Evolutionary conservation across 2,113 vertebrate species (phyloP).

Genomic region (Choloepus hoffmanni): DNA sequence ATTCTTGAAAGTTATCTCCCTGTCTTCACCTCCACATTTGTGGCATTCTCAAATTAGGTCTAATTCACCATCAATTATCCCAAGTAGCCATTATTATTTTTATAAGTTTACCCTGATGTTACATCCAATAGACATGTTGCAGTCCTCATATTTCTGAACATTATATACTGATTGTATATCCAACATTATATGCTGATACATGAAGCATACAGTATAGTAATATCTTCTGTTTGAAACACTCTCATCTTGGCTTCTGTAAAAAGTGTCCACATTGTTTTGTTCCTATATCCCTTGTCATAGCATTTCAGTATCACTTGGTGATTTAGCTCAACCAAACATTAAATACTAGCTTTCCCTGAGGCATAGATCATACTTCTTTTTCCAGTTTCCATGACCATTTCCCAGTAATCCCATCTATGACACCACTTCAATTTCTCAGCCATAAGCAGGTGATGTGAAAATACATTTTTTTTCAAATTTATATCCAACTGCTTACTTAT

Average conservation of each 20-base stretch:
- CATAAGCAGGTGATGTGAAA: background rate
- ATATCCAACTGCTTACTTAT: background rate
- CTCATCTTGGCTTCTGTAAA: background rate
- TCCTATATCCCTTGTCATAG: rapidly evolving
- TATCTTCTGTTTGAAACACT: background rate
- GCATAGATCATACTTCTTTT: background rate
- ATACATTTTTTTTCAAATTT: background rate
- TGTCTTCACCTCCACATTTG: background rate
- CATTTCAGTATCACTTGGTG: background rate
- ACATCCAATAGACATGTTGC: background rate
- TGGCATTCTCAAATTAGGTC: background rate
- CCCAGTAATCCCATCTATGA: background rate
- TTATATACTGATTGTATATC: background rate
- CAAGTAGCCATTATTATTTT: background rate
- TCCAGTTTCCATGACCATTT: background rate
- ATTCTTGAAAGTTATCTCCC: background rate
- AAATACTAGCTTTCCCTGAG: background rate
- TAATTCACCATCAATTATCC: background rate
- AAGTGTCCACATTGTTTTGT: background rate
- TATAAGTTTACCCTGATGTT: background rate
- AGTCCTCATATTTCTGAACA: background rate
- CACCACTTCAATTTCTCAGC: background rate
- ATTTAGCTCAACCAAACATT: background rate
- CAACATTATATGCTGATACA: background rate
- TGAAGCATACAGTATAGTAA: background rate